phyloP scores from a whole-genome alignment of 2,888 invertebrate species.

The Pharmacophagus antenor region DNA sequence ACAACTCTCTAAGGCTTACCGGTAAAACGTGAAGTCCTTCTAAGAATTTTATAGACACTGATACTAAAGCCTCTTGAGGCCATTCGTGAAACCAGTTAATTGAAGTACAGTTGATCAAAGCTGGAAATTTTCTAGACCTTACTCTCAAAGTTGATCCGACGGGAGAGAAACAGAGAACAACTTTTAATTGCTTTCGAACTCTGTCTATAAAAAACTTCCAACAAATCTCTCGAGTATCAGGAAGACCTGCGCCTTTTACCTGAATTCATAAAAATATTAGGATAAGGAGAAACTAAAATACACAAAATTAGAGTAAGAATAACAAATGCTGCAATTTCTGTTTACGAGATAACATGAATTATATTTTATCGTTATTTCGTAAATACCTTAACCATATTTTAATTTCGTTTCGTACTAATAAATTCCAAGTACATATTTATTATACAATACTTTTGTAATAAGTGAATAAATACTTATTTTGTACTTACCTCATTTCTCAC shows the following conservation, averaged over 20 bases:
- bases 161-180: conserved; percentile 98
- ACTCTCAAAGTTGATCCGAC: conserved; percentile 96
- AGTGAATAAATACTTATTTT: not conserved
- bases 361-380: too few species aligned
- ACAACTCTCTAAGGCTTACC: conserved; percentile 67
- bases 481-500: conserved; percentile 86
- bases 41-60: conserved; percentile 94
- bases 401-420: too few species aligned
- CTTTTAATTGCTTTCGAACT: conserved; percentile 92
- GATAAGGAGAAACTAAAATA: too few species aligned
- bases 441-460: too few species aligned
- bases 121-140: conserved; percentile 96
- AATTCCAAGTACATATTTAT: too few species aligned
- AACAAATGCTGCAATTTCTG: too few species aligned
- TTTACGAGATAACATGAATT: too few species aligned
- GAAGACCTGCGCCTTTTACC: conserved; percentile 92
- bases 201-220: conserved; percentile 99
- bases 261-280: conserved; percentile 37
- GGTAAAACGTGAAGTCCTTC: conserved; percentile 89
- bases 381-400: too few species aligned
- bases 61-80: conserved; percentile 98
- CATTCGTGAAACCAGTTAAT: conserved; percentile 99
- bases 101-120: conserved; percentile 95
- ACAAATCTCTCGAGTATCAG: conserved; percentile 96
- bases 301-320: too few species aligned